Percentiles rank a stretch among this genome's conserved stretches.
Evolutionary conservation across 1,140 invertebrate genomes (phyloP).

Genomic region (Nasonia vitripennis): DNA sequence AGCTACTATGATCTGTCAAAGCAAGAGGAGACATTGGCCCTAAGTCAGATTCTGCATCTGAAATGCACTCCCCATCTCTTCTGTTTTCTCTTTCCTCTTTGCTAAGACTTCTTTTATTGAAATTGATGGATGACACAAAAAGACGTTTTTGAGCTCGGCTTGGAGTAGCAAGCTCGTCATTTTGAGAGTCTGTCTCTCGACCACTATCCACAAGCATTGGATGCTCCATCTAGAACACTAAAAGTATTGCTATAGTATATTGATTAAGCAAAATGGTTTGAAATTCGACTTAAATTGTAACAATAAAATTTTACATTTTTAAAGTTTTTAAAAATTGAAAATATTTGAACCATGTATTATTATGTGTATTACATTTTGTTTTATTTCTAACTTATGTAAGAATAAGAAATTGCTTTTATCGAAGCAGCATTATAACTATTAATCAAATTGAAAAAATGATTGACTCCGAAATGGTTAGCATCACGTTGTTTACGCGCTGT

Average conservation of each 20-base stretch:
- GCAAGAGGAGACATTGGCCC: slow-evolving; percentile 67
- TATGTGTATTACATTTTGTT: too few relatives aligned
- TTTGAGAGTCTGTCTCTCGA: slow-evolving; percentile 42
- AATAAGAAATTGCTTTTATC: not conserved
- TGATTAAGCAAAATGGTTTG: too few relatives aligned
- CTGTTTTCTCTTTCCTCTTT: slow-evolving; percentile 15
- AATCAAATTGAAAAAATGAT: not conserved
- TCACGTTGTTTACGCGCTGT: not conserved
- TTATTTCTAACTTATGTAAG: too few relatives aligned
- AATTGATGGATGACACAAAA: slow-evolving; percentile 53
- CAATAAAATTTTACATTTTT: not conserved
- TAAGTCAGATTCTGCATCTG: slow-evolving; percentile 67
- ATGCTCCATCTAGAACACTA: slow-evolving; percentile 41
- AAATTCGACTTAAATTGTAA: too few relatives aligned
- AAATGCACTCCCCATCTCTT: slow-evolving; percentile 40
- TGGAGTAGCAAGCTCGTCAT: slow-evolving; percentile 58
- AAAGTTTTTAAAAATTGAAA: too few relatives aligned
- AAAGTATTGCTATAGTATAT: not conserved
- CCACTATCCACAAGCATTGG: slow-evolving; percentile 17
- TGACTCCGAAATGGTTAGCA: not conserved
- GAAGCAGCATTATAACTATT: not conserved
- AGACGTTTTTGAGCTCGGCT: slow-evolving; percentile 60
- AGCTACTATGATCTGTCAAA: slow-evolving; percentile 58
- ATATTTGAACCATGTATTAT: too few relatives aligned
- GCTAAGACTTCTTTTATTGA: slow-evolving; percentile 64